These are phyloP conservation scores for Spilarctia lutea DNA, from an alignment of 2,888 invertebrate species.

Conservation along the genomic window DNA sequence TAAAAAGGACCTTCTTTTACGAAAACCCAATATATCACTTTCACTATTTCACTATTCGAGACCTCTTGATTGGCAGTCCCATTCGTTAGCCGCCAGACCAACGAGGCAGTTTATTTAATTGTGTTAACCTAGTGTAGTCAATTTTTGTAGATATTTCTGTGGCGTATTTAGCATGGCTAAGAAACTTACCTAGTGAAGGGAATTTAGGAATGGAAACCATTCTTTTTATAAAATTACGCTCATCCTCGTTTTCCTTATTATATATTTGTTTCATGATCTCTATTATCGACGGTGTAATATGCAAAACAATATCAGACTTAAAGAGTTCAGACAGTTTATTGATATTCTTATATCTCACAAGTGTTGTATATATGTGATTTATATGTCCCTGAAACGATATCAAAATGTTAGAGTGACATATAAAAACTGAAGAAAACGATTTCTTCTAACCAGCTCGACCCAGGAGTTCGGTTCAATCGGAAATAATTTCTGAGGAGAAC, in stretches of 20 bases:
- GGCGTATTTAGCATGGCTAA: background rate
- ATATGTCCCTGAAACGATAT: conserved; percentile 60
- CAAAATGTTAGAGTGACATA: background rate
- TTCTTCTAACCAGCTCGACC: background rate
- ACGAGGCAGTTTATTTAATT: too few relatives aligned
- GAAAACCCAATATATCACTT: too few relatives aligned
- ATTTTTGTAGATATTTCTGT: background rate
- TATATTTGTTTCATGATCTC: conserved; percentile 43
- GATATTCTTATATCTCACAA: conserved; percentile 44
- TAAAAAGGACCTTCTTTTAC: too few relatives aligned
- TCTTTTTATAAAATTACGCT: conserved; percentile 35
- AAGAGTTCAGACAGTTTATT: conserved; percentile 55
- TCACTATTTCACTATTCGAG: too few relatives aligned
- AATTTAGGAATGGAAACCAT: conserved; percentile 6
- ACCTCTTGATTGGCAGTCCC: too few relatives aligned
- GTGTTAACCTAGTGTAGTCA: background rate
- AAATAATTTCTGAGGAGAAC: background rate
- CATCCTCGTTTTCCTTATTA: conserved; percentile 28
- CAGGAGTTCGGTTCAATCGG: too few relatives aligned
- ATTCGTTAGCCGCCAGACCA: too few relatives aligned
- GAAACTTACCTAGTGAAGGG: conserved; percentile 34
- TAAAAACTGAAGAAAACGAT: background rate
- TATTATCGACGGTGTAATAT: conserved; percentile 52
- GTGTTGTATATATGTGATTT: conserved; percentile 64
- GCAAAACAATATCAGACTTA: conserved; percentile 41